Base-by-base conservation (phyloP, 1,140 invertebrate genomes). In the Ylistrum balloti region DNA sequence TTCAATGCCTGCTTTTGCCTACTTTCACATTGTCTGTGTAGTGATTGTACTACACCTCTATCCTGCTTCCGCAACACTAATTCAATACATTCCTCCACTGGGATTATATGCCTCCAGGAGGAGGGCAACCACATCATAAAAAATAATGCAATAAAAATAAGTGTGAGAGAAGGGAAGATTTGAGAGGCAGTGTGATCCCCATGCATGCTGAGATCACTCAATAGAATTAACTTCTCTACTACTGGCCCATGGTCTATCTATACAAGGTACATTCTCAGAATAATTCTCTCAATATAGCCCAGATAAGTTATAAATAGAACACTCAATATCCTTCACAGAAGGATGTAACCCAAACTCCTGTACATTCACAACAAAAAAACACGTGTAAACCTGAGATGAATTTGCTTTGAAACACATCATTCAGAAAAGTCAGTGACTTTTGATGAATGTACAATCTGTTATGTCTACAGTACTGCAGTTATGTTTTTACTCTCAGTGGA, bases 301-400 rank as follows among this genome's bases (percentile, higher is more conserved):
- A 74, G 56, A 74, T 74, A 28, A 74, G n/a, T 28, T 74, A 74
- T 74, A 74, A 74, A 74, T 74, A 74, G 56, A 74, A 74, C 56
- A 28, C 56, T 74, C 56, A 74, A 74, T 74, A 74, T 74, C 56
- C 56, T 74, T 74, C 56, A 74, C 56, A 74, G 56, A n/a, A 22
- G n/a, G 56, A 74, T 28, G 56, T 74, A 74, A 74, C 56, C 56
- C 56, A 28, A 74, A 74, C 56, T 74, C n/a, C 5, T 74, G 56
- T 74, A 28, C 13, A 22, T 74, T 28, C n/a, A 74, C 56, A 28
- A 74, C 56, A 74, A 74, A 74, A 74, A 74, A 74, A 74, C 56
- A 74, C n/a, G 17, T 74, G 56, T 74, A 74, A 74, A 74, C 56
- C 56, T 28, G 22, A 74, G 56, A 74, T 74, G 56, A 74, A 74